Conservation (phyloP, 2,888 invertebrate species). For the Drosophila nr. perissopoda region DNA sequence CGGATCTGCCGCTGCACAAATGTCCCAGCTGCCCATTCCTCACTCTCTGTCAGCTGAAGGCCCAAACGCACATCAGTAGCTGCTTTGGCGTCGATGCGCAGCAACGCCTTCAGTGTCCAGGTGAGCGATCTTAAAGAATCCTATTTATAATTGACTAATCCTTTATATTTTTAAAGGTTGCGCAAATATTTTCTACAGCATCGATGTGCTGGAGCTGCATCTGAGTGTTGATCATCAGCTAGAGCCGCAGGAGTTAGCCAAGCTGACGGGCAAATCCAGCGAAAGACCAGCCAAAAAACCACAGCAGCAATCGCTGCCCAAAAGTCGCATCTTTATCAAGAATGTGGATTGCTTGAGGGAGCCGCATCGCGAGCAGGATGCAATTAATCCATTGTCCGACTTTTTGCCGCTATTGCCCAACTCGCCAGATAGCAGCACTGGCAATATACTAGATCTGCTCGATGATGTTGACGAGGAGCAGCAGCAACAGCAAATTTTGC, state of each 20-base stretch:
- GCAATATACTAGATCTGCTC: constrained; percentile 57
- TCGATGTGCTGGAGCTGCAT: constrained; percentile 88
- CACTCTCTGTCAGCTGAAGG: constrained; percentile 68
- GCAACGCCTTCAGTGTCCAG: constrained; percentile 88
- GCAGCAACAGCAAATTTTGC: constrained; percentile 1
- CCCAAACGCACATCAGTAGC: constrained; percentile 51
- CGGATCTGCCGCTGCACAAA: constrained; percentile 56
- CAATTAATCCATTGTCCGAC: constrained; percentile 40
- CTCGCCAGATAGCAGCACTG: constrained; percentile 33
- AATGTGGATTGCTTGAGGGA: constrained; percentile 83
- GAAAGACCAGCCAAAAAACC: constrained; percentile 21
- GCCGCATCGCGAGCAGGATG: constrained; percentile 66
- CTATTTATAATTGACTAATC: background rate
- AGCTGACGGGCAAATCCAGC: constrained; percentile 21
- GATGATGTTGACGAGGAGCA: constrained; percentile 43
- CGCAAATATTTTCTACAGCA: constrained; percentile 88
- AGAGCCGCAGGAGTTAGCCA: constrained; percentile 74
- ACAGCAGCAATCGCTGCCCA: constrained; percentile 43
- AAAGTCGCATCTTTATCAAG: constrained; percentile 84
- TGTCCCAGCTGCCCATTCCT: constrained; percentile 82
- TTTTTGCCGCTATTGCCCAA: constrained; percentile 49
- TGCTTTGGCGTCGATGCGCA: constrained; percentile 70
- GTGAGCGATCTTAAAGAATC: constrained; percentile 35
- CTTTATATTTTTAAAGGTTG: constrained; percentile 85
- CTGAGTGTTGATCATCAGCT: constrained; percentile 90